phyloP scores from a whole-genome alignment of 2,888 invertebrate genomes.

The Phalera bucephala region DNA sequence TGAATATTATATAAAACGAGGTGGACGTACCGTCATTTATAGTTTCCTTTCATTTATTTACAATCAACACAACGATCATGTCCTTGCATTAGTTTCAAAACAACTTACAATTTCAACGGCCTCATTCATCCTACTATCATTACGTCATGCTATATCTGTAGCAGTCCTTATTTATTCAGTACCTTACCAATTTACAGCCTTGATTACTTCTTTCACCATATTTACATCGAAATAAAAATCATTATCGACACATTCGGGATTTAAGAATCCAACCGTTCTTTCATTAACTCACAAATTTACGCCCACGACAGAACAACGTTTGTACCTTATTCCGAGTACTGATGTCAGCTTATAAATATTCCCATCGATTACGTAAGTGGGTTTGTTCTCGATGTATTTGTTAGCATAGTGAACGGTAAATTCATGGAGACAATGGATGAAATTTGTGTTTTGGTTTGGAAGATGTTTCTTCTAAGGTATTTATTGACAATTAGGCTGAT shows the following conservation, averaged over 20 bases:
- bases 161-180: not conserved
- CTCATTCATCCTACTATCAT: not conserved
- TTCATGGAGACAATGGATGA: not conserved
- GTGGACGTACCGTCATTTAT: too few species aligned
- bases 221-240: conserved; percentile 15
- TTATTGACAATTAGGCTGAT: too few species aligned
- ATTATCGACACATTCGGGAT: conserved; percentile 1
- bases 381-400: conserved; percentile 15
- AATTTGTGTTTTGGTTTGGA: not conserved
- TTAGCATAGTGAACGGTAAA: not conserved
- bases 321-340: conserved; percentile 23
- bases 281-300: conserved; percentile 30
- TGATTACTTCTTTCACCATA: not conserved
- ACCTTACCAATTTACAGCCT: not conserved
- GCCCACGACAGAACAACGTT: conserved; percentile 27
- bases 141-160: not conserved
- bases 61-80: too few species aligned
- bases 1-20: too few species aligned
- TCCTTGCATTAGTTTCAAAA: too few species aligned
- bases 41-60: too few species aligned
- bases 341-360: conserved; percentile 46
- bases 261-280: conserved; percentile 14
- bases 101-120: not conserved
- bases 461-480: too few species aligned
- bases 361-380: conserved; percentile 33